Evolutionary conservation across 2,888 invertebrate species (phyloP), one percentile per base, ranked within the genome.

Genomic region (Melanchra persicariae): DNA sequence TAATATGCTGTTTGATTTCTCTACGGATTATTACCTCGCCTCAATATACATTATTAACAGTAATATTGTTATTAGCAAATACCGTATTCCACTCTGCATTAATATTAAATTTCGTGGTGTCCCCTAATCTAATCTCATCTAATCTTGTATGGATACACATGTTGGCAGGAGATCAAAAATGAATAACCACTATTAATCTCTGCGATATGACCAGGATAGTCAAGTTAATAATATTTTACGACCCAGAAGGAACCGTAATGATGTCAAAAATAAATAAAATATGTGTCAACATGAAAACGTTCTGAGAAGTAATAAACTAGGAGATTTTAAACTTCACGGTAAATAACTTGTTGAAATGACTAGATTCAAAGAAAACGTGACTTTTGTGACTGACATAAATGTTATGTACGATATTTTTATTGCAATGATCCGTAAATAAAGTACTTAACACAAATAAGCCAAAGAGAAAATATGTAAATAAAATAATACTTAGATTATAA

Each of bases 151-250:
- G 69, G 70, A 71, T 71, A 81, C 73, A 74, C 40, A 71, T 60
- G 71, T 85, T 86, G 85, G 85, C 85, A 82, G 58, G 8, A 61
- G 75, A 75, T 86, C 85, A 86, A 86, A 86, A 78, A 85, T 79
- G 63, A 71, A 72, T 82, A 49, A 74, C 67, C 64, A 65, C 67
- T 67, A 86, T 84, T 79, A 79, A 85, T 85, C 68, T 78, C 37
- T 30, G 77, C 59, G 84, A 85, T 84, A 84, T 84, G 75, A 85
- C 84, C 63, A 82, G 77, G 77, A 73, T 79, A 70, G 74, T 82
- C 75, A 79, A 70, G 75, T 85, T 63, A 70, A 77, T 84, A 54
- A 82, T 70, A 85, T 79, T 82, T 77, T 81, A 81, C 74, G 70
- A 78, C 9, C 68, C 62, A 58, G 55, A 40, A 68, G 59, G 52